Base-by-base conservation (phyloP, 2,888 invertebrate genomes). In the Dione juno region DNA sequence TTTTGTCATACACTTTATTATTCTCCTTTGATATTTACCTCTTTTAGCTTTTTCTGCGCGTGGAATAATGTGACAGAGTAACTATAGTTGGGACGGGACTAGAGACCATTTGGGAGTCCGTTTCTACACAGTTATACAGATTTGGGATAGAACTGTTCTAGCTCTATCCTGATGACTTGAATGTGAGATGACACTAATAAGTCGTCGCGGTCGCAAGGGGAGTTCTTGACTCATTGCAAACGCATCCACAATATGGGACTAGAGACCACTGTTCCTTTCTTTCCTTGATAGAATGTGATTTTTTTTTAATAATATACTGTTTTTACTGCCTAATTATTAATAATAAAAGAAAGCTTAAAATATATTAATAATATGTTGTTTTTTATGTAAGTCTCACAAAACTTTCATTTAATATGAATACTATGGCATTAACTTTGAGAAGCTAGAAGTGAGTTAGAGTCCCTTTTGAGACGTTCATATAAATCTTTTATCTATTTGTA, bases 111-210 rank as follows among this genome's bases (percentile, higher is more conserved):
- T 0, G 80, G 81, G 85, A 84, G 88, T 88, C 87, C 87, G 80
- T 85, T 87, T 85, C 88, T 87, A 88, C 87, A 75, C 85, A 86
- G 88, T 80, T 21, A 77, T 75, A 81, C 82, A 85, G 84, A 67
- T 73, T 74, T n/a, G 78, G 82, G 80, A 78, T 79, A 80, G 82
- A 83, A 78, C 87, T 85, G 28, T 6, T 80, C 77, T 10, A 77
- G 79, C 3, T 64, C 50, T 10, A 78, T 81, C 61, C 81, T 9
- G n/a, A n/a, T 16, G 10, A 11, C 11, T 54, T 10, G 41, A 11
- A 8, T 13, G 19, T 28, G 41, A 3, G 13, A 1, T 14, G 10
- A 43, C 16, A 41, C 52, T 19, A 9, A n/a, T 19, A 28, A 41
- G 14, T 10, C 21, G 13, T 13, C 41, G 40, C 28, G 35, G 41